Base-by-base conservation (phyloP, 2,113 vertebrate species). In the Triplophysa dalaica region DNA sequence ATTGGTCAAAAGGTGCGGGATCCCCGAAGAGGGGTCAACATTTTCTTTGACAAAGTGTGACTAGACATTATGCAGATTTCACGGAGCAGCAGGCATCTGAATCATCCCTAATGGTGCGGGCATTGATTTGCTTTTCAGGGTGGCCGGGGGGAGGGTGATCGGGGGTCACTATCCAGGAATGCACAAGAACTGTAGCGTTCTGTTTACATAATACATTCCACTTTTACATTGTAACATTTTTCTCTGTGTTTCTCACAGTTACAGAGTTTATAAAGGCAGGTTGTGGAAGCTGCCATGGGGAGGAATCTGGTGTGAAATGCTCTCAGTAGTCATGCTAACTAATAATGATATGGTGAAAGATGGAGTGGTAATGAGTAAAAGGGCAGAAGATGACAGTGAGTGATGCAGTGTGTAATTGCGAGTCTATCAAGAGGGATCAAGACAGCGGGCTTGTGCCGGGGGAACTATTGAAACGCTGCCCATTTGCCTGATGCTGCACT, bases 391-490 rank as follows among this genome's bases (percentile, higher is more conserved):
- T 83, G 84, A 77, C 78, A 81, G 81, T 77, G 84, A 83, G 76
- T 78, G 86, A 83, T 79, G 82, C 77, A 66, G 84, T 77, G 88
- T 88, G 86, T 90, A 90, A 92, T 90, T 90, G 88, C 77, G 63
- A 85, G 84, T 88, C 89, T 90, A 89, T 89, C 87, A 89, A 87
- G 81, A 85, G 85, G 69, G 76, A 75, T 67, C 26, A 24, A 76
- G 72, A 85, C 75, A 62, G 83, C 70, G 56, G 66, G 77, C 79
- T 81, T 61, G 68, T 81, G 77, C 65, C 50, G 77, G 62, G 81
- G 79, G 81, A 76, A 81, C 78, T 56, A 74, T 77, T 74, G 68
- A 84, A 69, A 85, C 78, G 76, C 78, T 80, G 74, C 67, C 29
- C 72, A 81, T 85, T 87, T 83, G 78, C 84, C 81, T 69, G 74